A percentile compares a stretch with the other conserved stretches of the same genome.
These are phyloP conservation scores for Oreochromis mossambicus DNA, from an alignment of 2,797 vertebrate species.

Conservation along the genomic window DNA sequence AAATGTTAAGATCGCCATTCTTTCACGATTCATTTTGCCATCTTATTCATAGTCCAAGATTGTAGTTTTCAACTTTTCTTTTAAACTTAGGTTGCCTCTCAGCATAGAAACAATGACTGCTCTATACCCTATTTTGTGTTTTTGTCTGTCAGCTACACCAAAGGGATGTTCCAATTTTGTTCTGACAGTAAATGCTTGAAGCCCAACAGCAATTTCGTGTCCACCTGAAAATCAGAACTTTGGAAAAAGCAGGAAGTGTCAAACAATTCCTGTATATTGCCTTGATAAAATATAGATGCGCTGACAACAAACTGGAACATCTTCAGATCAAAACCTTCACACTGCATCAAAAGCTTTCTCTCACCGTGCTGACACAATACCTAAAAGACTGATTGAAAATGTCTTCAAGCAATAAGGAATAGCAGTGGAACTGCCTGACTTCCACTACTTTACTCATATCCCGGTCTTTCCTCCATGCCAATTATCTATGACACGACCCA, in stretches of 20 bases:
- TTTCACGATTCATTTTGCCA: not conserved
- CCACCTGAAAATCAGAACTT: conserved; percentile 21
- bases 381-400: not conserved
- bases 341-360: not conserved
- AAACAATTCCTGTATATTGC: conserved; percentile 13
- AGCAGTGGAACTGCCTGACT: not conserved
- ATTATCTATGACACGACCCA: not conserved
- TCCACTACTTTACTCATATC: not conserved
- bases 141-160: conserved; percentile 5
- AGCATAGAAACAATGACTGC: not conserved
- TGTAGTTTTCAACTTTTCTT: not conserved
- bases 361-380: not conserved
- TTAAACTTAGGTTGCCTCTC: not conserved
- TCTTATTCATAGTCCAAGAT: not conserved
- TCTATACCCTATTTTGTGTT: not conserved
- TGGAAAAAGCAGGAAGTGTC: conserved; percentile 2
- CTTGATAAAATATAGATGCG: conserved; percentile 46
- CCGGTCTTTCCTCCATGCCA: not conserved
- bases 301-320: conserved; percentile 34
- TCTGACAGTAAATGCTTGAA: conserved; percentile 9
- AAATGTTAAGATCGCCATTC: not conserved
- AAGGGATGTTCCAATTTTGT: conserved; percentile 23
- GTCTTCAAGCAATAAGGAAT: not conserved
- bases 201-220: not conserved
- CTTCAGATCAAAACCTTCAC: conserved; percentile 19